These are phyloP conservation scores for Calliphora vicina DNA, from an alignment of 1,140 invertebrate species.

Conservation along the genomic window DNA sequence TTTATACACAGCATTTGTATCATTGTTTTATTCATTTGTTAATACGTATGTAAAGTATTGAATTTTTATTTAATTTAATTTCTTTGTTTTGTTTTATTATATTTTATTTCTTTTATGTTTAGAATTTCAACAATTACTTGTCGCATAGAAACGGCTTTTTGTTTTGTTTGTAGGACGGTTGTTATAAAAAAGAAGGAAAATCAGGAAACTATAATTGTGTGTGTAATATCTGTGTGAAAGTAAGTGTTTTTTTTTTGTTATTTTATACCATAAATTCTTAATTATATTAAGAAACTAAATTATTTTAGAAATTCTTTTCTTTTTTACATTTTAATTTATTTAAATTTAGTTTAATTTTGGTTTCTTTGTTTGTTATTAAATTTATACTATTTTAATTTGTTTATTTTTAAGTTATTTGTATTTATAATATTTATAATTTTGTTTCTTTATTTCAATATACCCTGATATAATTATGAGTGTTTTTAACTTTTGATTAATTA, in stretches of 20 bases:
- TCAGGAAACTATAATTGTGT: background rate
- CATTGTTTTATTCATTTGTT: too few species aligned
- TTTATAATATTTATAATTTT: conserved; percentile 8
- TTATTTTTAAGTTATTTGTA: background rate
- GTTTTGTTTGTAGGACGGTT: background rate
- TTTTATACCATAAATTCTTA: background rate
- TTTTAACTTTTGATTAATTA: conserved; percentile 35
- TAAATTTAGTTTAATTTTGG: background rate
- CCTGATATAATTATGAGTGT: conserved; percentile 33
- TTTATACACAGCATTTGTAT: too few species aligned
- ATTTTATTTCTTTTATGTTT: background rate
- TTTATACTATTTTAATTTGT: background rate
- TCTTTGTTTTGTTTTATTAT: too few species aligned
- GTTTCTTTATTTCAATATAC: conserved; percentile 11
- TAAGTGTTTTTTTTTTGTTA: background rate
- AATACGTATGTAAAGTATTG: too few species aligned
- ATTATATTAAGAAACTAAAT: conserved; percentile 25
- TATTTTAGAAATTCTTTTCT: background rate
- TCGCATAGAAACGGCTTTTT: background rate
- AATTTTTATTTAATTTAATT: too few species aligned
- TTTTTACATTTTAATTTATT: background rate
- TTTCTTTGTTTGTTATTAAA: background rate
- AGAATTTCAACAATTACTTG: background rate
- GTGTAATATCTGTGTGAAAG: background rate
- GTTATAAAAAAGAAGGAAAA: background rate